Evolutionary conservation across 2,797 vertebrate genomes (phyloP).

Genomic region (Syndactyla subalaris): DNA sequence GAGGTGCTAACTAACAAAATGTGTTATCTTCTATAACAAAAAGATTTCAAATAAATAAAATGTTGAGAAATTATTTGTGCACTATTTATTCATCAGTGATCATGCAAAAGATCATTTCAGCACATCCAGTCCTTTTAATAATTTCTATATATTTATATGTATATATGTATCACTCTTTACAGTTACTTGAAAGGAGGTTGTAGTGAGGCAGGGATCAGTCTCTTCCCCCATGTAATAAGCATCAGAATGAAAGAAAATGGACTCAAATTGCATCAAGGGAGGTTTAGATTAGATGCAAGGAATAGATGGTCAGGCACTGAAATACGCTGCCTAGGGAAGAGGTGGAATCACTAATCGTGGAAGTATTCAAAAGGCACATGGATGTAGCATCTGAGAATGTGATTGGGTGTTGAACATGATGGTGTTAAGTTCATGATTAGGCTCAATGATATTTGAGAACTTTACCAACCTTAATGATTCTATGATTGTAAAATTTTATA

Average conservation of each 20-base stretch:
- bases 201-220: fast-evolving
- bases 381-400: not conserved
- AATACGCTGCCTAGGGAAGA: not conserved
- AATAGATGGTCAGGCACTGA: not conserved
- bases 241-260: not conserved
- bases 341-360: not conserved
- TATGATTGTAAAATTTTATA: not conserved
- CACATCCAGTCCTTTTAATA: not conserved
- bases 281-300: not conserved
- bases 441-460: fast-evolving
- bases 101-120: fast-evolving
- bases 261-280: fast-evolving
- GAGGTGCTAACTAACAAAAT: not conserved
- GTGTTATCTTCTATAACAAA: not conserved
- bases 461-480: not conserved
- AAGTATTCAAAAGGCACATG: not conserved
- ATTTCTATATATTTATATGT: not conserved
- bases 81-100: not conserved
- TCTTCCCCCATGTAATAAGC: not conserved
- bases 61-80: not conserved
- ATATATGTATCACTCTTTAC: not conserved
- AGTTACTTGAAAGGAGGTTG: not conserved
- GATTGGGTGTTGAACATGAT: not conserved
- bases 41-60: not conserved
- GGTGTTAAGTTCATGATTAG: not conserved